Percentiles rank a stretch among this genome's conserved stretches.
These are phyloP conservation scores for Dryocosmus kuriphilus DNA, from an alignment of 2,888 invertebrate species.

Conservation along the genomic window DNA sequence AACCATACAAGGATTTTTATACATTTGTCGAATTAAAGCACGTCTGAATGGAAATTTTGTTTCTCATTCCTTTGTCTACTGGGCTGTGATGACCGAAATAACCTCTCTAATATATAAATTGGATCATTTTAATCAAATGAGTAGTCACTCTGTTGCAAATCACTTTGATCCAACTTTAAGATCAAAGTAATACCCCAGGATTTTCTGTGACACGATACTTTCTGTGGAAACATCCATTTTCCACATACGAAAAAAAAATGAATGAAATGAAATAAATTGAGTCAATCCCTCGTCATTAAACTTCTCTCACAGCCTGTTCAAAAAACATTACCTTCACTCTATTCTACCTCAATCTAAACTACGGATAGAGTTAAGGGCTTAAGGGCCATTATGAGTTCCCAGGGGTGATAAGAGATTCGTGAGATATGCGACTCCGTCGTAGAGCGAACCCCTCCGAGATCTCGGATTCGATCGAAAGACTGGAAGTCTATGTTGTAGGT, in stretches of 20 bases:
- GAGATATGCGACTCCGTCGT: slow-evolving; percentile 42
- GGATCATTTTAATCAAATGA: too few species aligned
- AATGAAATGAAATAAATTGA: neutral
- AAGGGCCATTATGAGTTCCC: slow-evolving; percentile 41
- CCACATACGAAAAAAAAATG: neutral
- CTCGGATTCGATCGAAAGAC: slow-evolving; percentile 36
- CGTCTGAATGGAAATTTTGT: too few species aligned
- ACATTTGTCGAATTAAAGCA: too few species aligned
- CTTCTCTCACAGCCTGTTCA: slow-evolving; percentile 13
- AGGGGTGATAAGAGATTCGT: slow-evolving; percentile 47
- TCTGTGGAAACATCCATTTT: too few species aligned
- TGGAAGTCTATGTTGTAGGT: slow-evolving; percentile 25
- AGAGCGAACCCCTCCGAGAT: slow-evolving; percentile 36
- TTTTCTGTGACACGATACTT: too few species aligned
- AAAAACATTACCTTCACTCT: slow-evolving; percentile 38
- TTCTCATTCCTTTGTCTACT: too few species aligned
- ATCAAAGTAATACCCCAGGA: too few species aligned
- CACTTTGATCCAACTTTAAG: too few species aligned
- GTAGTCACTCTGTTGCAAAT: too few species aligned
- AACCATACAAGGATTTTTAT: too few species aligned
- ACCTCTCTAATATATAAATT: too few species aligned
- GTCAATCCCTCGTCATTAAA: neutral
- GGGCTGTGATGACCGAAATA: too few species aligned
- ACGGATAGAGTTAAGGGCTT: slow-evolving; percentile 35
- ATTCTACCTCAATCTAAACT: slow-evolving; percentile 44